These are phyloP conservation scores for Epinephelus fuscoguttatus DNA, from an alignment of 2,113 vertebrate genomes.

Conservation along the genomic window DNA sequence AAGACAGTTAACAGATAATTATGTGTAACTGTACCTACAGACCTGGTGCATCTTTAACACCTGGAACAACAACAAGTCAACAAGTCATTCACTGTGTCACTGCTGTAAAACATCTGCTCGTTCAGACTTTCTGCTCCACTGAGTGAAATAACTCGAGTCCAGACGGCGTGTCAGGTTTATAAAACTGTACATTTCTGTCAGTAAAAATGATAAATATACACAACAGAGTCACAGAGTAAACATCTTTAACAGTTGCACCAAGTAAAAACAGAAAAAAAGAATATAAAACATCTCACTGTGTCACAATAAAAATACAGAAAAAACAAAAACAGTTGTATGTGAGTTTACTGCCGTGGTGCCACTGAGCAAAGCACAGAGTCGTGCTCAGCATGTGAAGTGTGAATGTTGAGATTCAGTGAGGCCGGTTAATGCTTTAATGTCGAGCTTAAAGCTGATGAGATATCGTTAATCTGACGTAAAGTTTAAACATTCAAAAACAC, in stretches of 20 bases:
- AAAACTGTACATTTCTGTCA: not conserved
- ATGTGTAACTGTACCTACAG: too few relatives aligned
- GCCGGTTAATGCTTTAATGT: not conserved
- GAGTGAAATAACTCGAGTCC: not conserved
- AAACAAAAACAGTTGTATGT: not conserved
- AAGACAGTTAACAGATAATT: too few relatives aligned
- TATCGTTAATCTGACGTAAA: not conserved
- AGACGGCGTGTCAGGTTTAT: not conserved
- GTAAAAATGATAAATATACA: not conserved
- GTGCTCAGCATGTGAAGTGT: too few relatives aligned
- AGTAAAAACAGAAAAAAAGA: not conserved
- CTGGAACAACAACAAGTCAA: too few relatives aligned
- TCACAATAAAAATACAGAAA: slow-evolving; percentile 19
- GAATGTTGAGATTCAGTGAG: too few relatives aligned
- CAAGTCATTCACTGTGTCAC: too few relatives aligned
- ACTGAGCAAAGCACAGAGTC: too few relatives aligned
- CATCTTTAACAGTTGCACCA: not conserved
- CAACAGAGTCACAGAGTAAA: not conserved
- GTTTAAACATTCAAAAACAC: too few relatives aligned
- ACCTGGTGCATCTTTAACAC: too few relatives aligned
- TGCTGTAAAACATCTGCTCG: too few relatives aligned
- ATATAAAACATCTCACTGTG: slow-evolving; percentile 19
- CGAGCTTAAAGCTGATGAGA: not conserved
- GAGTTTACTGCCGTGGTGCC: not conserved
- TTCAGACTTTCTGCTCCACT: too few relatives aligned